These are phyloP conservation scores for Trimorus sp. DNA, from an alignment of 2,888 invertebrate species.

Conservation along the genomic window DNA sequence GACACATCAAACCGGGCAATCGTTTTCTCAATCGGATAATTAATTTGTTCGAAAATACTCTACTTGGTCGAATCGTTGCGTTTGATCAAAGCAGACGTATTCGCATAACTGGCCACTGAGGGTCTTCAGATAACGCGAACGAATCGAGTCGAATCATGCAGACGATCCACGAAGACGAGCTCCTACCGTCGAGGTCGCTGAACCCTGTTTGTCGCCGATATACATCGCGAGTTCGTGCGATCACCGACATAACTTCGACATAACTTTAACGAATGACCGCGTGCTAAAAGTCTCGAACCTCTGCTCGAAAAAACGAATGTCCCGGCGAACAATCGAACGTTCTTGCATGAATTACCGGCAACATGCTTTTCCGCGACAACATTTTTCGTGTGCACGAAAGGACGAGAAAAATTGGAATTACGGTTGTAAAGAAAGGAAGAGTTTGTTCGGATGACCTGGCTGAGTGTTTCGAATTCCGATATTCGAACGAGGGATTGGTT, in stretches of 20 bases:
- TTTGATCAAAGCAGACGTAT: constrained; percentile 59
- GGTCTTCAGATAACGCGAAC: constrained; percentile 50
- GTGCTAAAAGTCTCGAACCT: not conserved
- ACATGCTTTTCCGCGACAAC: constrained; percentile 39
- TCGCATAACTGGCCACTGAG: constrained; percentile 45
- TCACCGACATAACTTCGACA: constrained; percentile 45
- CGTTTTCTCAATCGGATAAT: constrained; percentile 1
- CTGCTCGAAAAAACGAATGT: constrained; percentile 27
- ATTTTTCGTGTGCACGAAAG: constrained; percentile 24
- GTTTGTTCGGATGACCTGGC: too few relatives aligned
- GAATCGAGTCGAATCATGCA: constrained; percentile 58
- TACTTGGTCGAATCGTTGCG: constrained; percentile 44
- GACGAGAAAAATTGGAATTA: too few relatives aligned
- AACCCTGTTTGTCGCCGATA: constrained; percentile 46
- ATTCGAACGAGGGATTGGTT: too few relatives aligned
- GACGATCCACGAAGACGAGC: constrained; percentile 56
- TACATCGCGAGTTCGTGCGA: constrained; percentile 33
- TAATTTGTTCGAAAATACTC: constrained; percentile 35
- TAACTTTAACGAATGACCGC: constrained; percentile 22
- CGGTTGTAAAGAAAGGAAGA: too few relatives aligned
- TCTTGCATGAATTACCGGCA: constrained; percentile 48
- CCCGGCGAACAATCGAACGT: constrained; percentile 40
- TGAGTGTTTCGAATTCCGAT: too few relatives aligned
- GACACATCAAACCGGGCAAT: not conserved
- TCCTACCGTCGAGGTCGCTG: constrained; percentile 46